Evolutionary conservation across 2,888 invertebrate genomes (phyloP), one percentile per base, ranked within the genome.

Genomic region (Luffia ferchaultella): DNA sequence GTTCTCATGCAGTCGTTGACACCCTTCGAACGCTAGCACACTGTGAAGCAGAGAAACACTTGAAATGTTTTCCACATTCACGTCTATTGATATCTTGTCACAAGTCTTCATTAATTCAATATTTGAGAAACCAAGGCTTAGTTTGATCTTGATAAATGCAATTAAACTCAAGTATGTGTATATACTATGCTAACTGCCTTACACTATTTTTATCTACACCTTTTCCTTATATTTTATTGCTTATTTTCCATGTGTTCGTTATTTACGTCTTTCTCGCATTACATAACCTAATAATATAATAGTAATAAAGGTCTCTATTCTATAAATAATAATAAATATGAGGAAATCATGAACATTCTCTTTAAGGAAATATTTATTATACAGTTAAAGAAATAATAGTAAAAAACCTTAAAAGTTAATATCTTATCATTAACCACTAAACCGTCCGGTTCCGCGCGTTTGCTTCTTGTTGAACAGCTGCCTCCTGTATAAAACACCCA

Each of bases 11-110:
- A 7, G 7, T 43, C 7, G 5, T 43, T 43, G 16, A n/a, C 45
- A 51, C 42, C 43, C 42, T 19, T 41, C 42, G 50, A 53, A 42
- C 46, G 20, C 46, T 40, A 51, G 43, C 16, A 19, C 30, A 30
- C 5, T 30, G 12, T 30, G 30, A n/a, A 30, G 30, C 30, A 30
- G 30, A 30, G 30, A 30, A 30, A 30, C 12, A 30, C 30, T 30
- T 30, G 5, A 30, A 30, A 12, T 30, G 12, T 30, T 30, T 30
- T 30, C 30, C 30, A 30, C 12, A 30, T 30, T 30, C 12, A 30
- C 30, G 30, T 12, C 3, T 30, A 30, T 30, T 30, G 30, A 30
- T 30, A 30, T 30, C 30, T 30, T 12, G 3, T 3, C 12, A 30
- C 30, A 7, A 30, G 30, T 7, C 30, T 30, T 30, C 30, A 30